These are phyloP conservation scores for Neopelma chrysocephalum DNA, from an alignment of 2,797 vertebrate species.

Conservation along the genomic window DNA sequence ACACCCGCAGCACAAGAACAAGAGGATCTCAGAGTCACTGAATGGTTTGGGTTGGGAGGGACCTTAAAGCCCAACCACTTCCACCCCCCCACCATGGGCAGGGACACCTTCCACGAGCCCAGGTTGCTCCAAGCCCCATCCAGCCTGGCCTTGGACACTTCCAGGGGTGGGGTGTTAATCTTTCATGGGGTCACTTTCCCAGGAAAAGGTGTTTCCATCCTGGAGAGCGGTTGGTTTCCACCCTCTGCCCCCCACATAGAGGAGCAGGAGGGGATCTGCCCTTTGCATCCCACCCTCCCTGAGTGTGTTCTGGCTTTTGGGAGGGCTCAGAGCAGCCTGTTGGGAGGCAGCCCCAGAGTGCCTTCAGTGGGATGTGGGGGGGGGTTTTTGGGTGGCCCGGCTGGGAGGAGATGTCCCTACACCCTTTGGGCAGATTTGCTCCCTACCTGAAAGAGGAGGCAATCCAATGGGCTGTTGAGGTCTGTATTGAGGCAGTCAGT, in stretches of 20 bases:
- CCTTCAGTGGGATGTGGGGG: rapidly evolving
- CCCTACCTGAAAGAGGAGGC: background rate
- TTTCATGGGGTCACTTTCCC: background rate
- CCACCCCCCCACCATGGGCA: background rate
- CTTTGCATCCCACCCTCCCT: background rate
- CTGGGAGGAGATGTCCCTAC: background rate
- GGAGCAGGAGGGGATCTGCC: too few relatives aligned
- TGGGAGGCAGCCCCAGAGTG: background rate
- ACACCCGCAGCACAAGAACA: rapidly evolving
- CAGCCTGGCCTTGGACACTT: rapidly evolving
- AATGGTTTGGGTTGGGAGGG: background rate
- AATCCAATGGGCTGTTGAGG: background rate
- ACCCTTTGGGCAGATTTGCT: background rate
- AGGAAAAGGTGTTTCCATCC: background rate
- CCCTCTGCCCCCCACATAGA: rapidly evolving
- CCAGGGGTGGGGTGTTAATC: background rate
- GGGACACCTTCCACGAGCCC: background rate
- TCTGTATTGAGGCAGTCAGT: background rate
- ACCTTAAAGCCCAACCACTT: background rate
- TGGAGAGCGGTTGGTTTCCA: background rate
- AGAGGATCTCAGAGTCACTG: background rate
- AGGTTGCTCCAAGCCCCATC: background rate
- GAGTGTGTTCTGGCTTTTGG: background rate
- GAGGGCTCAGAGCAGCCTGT: background rate
- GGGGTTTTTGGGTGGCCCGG: background rate